Conservation (phyloP, 2,113 vertebrate genomes). For the Cisticola juncidis region DNA sequence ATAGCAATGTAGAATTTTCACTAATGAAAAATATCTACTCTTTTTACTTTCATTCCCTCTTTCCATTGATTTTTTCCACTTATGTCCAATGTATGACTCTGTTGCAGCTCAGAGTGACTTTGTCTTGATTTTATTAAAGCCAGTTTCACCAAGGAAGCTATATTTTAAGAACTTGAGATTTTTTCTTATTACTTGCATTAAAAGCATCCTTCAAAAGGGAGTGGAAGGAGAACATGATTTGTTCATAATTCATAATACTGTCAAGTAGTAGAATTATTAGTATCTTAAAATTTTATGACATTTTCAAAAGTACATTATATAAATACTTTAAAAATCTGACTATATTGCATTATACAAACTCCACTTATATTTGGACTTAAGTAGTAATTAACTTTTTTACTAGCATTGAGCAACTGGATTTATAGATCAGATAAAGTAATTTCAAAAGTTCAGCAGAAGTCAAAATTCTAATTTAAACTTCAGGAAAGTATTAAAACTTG, state of each 20-base stretch:
- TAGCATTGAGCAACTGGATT: slow-evolving; percentile 31
- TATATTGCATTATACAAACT: slow-evolving; percentile 64
- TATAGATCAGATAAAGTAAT: slow-evolving; percentile 56
- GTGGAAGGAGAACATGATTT: slow-evolving; percentile 26
- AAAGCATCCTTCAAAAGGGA: slow-evolving; percentile 25
- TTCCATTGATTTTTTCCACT: background rate
- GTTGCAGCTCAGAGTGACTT: background rate
- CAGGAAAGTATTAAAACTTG: slow-evolving; percentile 23
- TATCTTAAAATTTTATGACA: slow-evolving; percentile 67
- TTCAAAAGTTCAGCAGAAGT: slow-evolving; percentile 51
- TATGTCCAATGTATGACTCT: background rate
- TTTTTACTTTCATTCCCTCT: background rate
- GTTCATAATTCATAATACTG: slow-evolving; percentile 60
- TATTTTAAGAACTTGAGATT: slow-evolving; percentile 2
- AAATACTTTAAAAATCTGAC: slow-evolving; percentile 52
- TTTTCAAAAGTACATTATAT: slow-evolving; percentile 50
- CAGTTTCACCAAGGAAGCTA: background rate
- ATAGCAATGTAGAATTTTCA: background rate
- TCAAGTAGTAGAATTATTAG: slow-evolving; percentile 55
- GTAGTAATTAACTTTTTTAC: slow-evolving; percentile 63
- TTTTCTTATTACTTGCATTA: slow-evolving; percentile 38
- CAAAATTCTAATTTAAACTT: slow-evolving; percentile 66
- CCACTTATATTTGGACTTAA: slow-evolving; percentile 42
- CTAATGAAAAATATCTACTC: background rate
- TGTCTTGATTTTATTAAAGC: background rate